phyloP scores from a whole-genome alignment of 2,888 invertebrate genomes.

The Tridacna gigas region DNA sequence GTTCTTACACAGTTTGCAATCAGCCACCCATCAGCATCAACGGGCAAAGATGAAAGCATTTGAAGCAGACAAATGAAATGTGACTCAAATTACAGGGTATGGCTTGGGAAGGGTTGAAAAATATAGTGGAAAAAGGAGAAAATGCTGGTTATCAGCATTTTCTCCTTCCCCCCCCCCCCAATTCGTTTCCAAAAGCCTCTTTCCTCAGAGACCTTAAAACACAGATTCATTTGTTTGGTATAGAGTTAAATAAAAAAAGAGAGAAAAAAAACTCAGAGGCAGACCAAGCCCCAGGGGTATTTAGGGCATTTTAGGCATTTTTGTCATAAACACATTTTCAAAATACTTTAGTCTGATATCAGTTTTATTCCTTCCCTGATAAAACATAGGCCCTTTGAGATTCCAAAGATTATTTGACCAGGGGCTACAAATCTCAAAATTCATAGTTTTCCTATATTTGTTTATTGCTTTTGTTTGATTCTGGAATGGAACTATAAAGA shows the following conservation, averaged over 20 bases:
- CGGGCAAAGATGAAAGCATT: neutral
- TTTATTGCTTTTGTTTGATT: constrained; percentile 29
- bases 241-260: neutral
- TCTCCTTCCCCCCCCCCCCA: constrained; percentile 8
- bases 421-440: constrained; percentile 17
- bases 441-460: constrained; percentile 15
- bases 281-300: no score
- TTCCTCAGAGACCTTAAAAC: no score
- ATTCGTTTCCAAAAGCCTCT: no score
- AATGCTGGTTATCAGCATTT: neutral
- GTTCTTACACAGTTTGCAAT: no score
- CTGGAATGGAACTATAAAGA: constrained; percentile 17
- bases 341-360: constrained; percentile 2
- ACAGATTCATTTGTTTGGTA: no score
- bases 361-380: neutral
- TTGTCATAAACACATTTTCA: no score
- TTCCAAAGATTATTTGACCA: constrained; percentile 21
- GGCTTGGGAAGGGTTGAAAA: no score
- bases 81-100: no score
- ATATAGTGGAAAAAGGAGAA: neutral
- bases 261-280: no score
- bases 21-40: no score
- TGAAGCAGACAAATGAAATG: neutral
- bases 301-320: no score
- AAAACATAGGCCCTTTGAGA: constrained; percentile 19